Evolutionary conservation across 2,888 invertebrate species (phyloP), one percentile per base, ranked within the genome.

Genomic region (Megastigmus dorsalis): DNA sequence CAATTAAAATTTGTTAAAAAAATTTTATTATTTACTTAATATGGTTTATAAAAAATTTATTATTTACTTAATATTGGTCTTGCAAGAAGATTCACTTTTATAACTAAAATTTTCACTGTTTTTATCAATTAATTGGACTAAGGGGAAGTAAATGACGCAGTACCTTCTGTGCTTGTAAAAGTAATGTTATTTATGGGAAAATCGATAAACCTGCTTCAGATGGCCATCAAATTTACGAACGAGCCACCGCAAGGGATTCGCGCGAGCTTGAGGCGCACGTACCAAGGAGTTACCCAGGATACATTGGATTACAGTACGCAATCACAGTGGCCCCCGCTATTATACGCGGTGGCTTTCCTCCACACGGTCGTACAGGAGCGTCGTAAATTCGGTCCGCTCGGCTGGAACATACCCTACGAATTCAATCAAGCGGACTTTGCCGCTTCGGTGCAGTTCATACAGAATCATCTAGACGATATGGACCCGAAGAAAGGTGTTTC

Each of bases 331-430:
- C 97, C 97, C 3, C 96, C 97, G 0, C 89, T 98, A 69, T 89
- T 98, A 15, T 98, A 97, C 82, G 95, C 96, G 0, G 96, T 98
- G 0, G 97, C 97, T 28, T 98, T 98, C 89, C 89, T 98, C 36
- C 98, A 98, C 82, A 98, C 97, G 0, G 95, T 98, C 30, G 94
- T 98, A 0, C 97, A 98, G 89, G 98, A 98, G 88, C 90, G 98
- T 77, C 90, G 98, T 78, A 98, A 98, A 89, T 98, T 97, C 85
- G 98, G 98, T 0, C 97, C 98, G 0, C 91, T 98, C 13, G 98
- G 98, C 7, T 98, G 98, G 98, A 98, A 98, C 86, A 91, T 98
- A 78, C 97, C 97, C 0, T 98, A 98, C 83, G 98, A 98, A 88
- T 98, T 98, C 87, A 97, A 97, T 89, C 97, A 98, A 89, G 95